Evolutionary conservation across 2,113 vertebrate species (phyloP).

Genomic region (Colossoma macropomum): DNA sequence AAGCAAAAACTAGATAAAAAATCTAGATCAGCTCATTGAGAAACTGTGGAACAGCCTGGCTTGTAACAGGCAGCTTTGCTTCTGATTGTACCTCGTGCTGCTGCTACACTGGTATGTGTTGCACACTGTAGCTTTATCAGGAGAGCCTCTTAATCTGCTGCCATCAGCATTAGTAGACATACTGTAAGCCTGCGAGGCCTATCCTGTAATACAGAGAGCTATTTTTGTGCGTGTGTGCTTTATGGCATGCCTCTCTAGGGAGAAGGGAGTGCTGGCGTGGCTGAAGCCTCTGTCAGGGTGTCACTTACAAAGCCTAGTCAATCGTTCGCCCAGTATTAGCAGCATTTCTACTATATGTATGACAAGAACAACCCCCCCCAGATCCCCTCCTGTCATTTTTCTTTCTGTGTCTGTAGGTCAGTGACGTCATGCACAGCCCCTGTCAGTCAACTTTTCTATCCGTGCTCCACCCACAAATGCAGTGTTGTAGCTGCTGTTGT

Average conservation of each 20-base stretch:
- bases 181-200: slow-evolving; percentile 22
- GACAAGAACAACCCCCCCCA: background rate
- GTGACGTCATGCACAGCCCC: slow-evolving; percentile 59
- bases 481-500: no score
- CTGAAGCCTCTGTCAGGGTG: slow-evolving; percentile 46
- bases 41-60: background rate
- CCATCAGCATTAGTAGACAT: slow-evolving; percentile 40
- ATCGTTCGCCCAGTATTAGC: slow-evolving; percentile 41
- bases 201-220: slow-evolving; percentile 33
- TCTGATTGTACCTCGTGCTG: slow-evolving; percentile 13
- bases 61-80: slow-evolving; percentile 14
- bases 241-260: slow-evolving; percentile 30
- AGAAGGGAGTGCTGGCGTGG: slow-evolving; percentile 22
- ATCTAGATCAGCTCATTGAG: background rate
- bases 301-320: slow-evolving; percentile 50
- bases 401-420: slow-evolving; percentile 11
- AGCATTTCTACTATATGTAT: slow-evolving; percentile 5
- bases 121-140: background rate
- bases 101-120: slow-evolving; percentile 22
- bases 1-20: background rate
- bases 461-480: no score
- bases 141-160: slow-evolving; percentile 27
- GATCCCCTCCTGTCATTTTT: background rate
- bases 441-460: slow-evolving; percentile 31
- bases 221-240: slow-evolving; percentile 42